Base-by-base conservation (phyloP, 2,888 invertebrate genomes). In the Nysson spinosus region DNA sequence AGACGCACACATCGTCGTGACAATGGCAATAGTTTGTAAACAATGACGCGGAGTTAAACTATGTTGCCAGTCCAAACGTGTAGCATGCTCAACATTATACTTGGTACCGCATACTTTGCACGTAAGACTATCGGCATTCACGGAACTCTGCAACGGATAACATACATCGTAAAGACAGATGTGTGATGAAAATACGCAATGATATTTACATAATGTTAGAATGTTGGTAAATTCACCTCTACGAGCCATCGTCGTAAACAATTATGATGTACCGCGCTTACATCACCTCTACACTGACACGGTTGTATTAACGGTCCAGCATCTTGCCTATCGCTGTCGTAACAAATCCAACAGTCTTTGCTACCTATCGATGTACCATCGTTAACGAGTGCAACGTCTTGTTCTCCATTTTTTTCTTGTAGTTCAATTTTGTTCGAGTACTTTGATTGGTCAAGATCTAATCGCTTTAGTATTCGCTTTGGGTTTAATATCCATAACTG, bases 401-500 rank as follows among this genome's bases (percentile, higher is more conserved):
- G 69, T 16, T 69, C 67, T 19, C 71, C 69, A 2, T 62, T 74
- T 51, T 82, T 85, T 28, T 87, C 85, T 44, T 86, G 85, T 11
- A 86, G 52, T 52, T 87, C 86, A 6, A 84, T 82, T 66, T 86
- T 85, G 51, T 82, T 86, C 4, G 78, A 55, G n/a, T 78, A 78
- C 49, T 83, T 86, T 0, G 72, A 60, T 54, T 86, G 83, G 49
- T 85, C 85, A 26, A 87, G 69, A 49, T 89, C 89, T 32, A 88
- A 90, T 71, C 90, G 88, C 57, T 94, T 93, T 43, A 97, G 89
- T 81, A 97, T 90, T 83, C 95, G 94, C 77, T 95, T 92, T 30
- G 97, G 97, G 90, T 97, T 97, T 74, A 97, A 89, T 78, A 97
- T 94, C 97, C 97, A 97, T 68, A 97, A 89, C 87, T 96, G 93